Percentiles rank a stretch among this genome's conserved stretches.
These are phyloP conservation scores for Crypturellus undulatus DNA, from an alignment of 2,113 vertebrate genomes.

Conservation along the genomic window DNA sequence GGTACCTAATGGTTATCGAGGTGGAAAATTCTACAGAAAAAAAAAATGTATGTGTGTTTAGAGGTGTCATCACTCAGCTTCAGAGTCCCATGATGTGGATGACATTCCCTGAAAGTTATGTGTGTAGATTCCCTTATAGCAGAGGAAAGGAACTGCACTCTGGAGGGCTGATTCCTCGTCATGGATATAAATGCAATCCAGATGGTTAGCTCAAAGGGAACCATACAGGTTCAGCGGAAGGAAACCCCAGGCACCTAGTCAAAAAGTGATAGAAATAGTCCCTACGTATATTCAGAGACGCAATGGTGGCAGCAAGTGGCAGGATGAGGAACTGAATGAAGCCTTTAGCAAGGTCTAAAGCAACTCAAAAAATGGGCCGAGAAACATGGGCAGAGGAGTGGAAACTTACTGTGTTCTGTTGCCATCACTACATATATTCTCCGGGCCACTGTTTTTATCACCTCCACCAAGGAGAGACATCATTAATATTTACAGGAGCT, in stretches of 20 bases:
- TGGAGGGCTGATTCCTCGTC: neutral
- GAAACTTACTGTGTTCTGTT: neutral
- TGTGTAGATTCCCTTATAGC: fast-evolving
- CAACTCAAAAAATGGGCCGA: fast-evolving
- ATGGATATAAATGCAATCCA: neutral
- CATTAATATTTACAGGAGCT: neutral
- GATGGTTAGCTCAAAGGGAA: neutral
- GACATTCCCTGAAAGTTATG: fast-evolving
- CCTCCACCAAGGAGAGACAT: fast-evolving
- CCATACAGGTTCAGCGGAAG: neutral
- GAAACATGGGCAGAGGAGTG: neutral
- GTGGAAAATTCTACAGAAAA: neutral
- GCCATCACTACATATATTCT: neutral
- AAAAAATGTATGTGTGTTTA: fast-evolving
- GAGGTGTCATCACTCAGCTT: neutral
- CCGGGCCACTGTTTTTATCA: fast-evolving
- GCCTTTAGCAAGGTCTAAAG: neutral
- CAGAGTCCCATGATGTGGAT: fast-evolving
- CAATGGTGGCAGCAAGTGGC: fast-evolving
- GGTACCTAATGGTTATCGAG: neutral
- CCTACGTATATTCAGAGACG: neutral
- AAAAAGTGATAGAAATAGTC: neutral
- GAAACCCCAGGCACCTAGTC: neutral
- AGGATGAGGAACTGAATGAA: fast-evolving
- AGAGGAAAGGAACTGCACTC: neutral